phyloP scores from a whole-genome alignment of 1,140 invertebrate genomes.

The Kradibia gibbosae region DNA sequence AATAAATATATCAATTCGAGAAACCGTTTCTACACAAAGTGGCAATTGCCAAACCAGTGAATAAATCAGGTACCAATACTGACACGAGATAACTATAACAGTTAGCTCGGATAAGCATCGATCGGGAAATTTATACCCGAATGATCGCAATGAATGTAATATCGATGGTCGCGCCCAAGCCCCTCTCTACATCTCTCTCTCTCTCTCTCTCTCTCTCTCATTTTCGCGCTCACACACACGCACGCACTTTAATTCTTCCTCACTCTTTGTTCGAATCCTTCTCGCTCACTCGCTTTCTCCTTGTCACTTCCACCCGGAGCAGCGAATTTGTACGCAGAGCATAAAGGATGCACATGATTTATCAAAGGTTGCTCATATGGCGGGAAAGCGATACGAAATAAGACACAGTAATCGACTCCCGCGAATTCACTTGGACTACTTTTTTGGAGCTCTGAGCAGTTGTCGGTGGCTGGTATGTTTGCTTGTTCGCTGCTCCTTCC shows the following conservation, averaged over 20 bases:
- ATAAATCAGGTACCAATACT: not conserved
- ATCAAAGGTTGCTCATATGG: constrained; percentile 63
- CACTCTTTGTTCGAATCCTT: not conserved
- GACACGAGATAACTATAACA: not conserved
- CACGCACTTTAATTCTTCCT: constrained; percentile 28
- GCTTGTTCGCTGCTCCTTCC: not conserved
- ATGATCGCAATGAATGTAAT: constrained; percentile 54
- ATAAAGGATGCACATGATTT: constrained; percentile 59
- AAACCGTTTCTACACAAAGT: not conserved
- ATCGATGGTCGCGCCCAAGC: constrained; percentile 54
- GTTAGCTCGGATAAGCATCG: not conserved
- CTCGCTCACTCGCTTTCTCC: not conserved
- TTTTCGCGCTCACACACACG: not conserved
- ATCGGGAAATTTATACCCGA: constrained; percentile 66
- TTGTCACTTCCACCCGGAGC: constrained; percentile 8
- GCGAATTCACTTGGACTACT: not conserved
- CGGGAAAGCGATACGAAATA: constrained; percentile 70
- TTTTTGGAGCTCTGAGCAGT: not conserved
- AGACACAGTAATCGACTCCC: constrained; percentile 43
- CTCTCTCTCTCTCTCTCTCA: not conserved
- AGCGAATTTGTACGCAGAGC: not conserved
- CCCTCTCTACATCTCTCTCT: constrained; percentile 5
- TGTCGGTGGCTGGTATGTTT: not conserved
- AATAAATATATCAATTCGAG: not conserved
- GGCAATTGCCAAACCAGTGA: not conserved